Evolutionary conservation across 2,797 vertebrate genomes (phyloP).

Genomic region (Ispidina picta): DNA sequence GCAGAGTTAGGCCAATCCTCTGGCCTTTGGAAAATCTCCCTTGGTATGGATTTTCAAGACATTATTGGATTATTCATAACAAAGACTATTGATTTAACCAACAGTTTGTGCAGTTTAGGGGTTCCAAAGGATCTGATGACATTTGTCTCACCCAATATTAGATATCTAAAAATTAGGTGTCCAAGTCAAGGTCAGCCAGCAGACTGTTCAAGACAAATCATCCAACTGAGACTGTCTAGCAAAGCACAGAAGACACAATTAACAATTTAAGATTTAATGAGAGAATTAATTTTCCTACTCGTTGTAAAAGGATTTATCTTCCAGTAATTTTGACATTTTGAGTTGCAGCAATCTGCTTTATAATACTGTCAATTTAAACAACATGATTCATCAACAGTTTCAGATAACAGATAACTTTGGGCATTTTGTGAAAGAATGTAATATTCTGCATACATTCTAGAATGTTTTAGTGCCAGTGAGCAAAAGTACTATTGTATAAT

Average conservation of each 20-base stretch:
- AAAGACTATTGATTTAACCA: background rate
- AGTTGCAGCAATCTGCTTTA: background rate
- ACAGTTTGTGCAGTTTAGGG: background rate
- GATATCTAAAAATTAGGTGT: background rate
- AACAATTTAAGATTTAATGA: background rate
- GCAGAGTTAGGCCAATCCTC: background rate
- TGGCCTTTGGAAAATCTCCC: background rate
- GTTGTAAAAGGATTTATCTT: background rate
- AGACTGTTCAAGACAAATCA: background rate
- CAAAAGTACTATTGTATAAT: slow-evolving; percentile 8
- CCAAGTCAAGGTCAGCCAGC: background rate
- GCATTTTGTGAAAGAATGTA: background rate
- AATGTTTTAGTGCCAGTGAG: background rate
- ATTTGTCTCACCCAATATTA: background rate
- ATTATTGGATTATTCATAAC: background rate
- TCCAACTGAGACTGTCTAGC: background rate
- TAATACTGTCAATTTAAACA: background rate
- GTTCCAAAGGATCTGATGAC: background rate
- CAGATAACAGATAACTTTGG: background rate
- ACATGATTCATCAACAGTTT: background rate
- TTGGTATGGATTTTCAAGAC: background rate
- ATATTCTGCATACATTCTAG: background rate
- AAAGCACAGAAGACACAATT: background rate
- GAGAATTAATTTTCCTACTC: background rate
- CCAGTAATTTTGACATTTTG: background rate